Evolutionary conservation across 2,888 invertebrate species (phyloP).

Genomic region (Drosophila paranaensis): DNA sequence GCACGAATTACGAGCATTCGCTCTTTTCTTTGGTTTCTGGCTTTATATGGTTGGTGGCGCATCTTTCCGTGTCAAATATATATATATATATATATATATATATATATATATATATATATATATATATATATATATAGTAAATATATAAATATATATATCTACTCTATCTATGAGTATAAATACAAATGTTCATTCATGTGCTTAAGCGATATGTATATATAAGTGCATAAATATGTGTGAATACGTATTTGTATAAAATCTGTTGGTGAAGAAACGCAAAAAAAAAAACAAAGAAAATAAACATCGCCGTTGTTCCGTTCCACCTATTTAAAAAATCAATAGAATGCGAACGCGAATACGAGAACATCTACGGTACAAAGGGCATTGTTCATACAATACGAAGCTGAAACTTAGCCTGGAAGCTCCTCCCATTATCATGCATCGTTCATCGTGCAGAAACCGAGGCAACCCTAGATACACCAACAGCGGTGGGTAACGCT

Average conservation of each 20-base stretch:
- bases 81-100: background rate
- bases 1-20: conserved; percentile 49
- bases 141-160: background rate
- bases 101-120: background rate
- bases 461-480: conserved; percentile 41
- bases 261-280: background rate
- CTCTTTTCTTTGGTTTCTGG: conserved; percentile 30
- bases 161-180: background rate
- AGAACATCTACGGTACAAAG: conserved; percentile 32
- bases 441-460: conserved; percentile 22
- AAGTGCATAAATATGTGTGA: background rate
- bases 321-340: conserved; percentile 56
- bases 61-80: conserved; percentile 13
- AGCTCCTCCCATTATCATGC: conserved; percentile 69
- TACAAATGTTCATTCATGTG: background rate
- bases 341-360: conserved; percentile 18
- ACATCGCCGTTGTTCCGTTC: conserved; percentile 33
- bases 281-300: conserved; percentile 25
- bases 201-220: background rate
- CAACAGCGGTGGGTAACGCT: conserved; percentile 59
- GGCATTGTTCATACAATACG: conserved; percentile 55
- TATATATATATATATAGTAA: background rate
- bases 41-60: conserved; percentile 31
- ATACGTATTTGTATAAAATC: conserved; percentile 19
- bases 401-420: conserved; percentile 28